Evolutionary conservation across 1,140 invertebrate species (phyloP).

Genomic region (Caenorhabditis briggsae): DNA sequence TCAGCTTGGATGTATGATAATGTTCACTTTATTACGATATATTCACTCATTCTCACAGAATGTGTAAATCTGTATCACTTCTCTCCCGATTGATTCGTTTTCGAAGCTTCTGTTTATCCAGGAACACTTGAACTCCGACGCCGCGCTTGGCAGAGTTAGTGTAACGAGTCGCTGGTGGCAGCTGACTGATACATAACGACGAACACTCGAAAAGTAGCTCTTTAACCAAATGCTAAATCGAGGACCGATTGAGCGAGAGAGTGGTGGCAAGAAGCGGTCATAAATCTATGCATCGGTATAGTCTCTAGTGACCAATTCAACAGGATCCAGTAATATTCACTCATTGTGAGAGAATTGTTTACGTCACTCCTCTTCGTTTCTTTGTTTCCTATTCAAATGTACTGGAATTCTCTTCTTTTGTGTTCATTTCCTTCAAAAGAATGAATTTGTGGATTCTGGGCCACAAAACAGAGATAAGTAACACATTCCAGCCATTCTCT

Average conservation of each 20-base stretch:
- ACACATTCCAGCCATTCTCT: background rate
- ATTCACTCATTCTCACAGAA: background rate
- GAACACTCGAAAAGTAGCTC: constrained; percentile 43
- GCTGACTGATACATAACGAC: constrained; percentile 47
- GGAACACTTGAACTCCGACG: constrained; percentile 50
- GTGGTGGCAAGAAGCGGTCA: constrained; percentile 14
- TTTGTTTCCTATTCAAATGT: background rate
- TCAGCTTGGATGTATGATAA: too few relatives aligned
- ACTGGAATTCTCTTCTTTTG: background rate
- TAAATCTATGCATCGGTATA: constrained; percentile 22
- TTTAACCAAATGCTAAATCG: constrained; percentile 25
- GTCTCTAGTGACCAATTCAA: constrained; percentile 48
- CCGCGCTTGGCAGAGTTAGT: background rate
- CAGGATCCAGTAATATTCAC: background rate
- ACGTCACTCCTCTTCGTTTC: background rate
- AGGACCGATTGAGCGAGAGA: background rate
- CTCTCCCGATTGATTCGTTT: background rate
- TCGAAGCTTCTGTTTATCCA: background rate
- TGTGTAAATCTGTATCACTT: background rate
- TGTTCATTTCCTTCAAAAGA: background rate
- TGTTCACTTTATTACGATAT: too few relatives aligned
- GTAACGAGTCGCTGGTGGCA: constrained; percentile 2
- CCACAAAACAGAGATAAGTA: background rate
- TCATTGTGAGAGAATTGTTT: background rate
- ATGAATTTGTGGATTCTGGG: background rate